These are phyloP conservation scores for Rhodinocichla rosea DNA, from an alignment of 2,113 vertebrate genomes.

Conservation along the genomic window DNA sequence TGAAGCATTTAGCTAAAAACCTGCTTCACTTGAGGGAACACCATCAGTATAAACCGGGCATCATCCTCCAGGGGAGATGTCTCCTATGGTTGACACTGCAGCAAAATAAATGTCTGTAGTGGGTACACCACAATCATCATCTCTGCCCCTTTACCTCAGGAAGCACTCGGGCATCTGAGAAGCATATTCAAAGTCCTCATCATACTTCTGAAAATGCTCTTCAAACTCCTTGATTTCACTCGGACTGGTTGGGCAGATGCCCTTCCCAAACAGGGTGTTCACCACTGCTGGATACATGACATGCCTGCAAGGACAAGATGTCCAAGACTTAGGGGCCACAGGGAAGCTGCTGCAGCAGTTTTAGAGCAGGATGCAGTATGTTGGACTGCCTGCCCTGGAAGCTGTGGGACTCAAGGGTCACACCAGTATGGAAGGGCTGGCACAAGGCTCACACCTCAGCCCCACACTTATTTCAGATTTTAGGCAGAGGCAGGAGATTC, in stretches of 20 bases:
- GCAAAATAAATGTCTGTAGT: not conserved
- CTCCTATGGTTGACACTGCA: accelerated
- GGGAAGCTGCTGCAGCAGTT: not conserved
- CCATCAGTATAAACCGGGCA: not conserved
- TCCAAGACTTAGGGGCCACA: not conserved
- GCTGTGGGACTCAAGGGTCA: not conserved
- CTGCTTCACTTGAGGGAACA: not conserved
- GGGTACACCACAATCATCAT: not conserved
- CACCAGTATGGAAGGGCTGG: not conserved
- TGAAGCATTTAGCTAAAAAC: not conserved
- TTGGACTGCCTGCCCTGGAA: not conserved
- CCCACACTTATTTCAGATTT: not conserved
- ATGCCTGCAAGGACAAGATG: slow-evolving; percentile 58
- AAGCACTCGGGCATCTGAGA: slow-evolving; percentile 78
- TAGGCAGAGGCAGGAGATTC: not conserved
- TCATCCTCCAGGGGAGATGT: not conserved
- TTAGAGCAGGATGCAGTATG: accelerated
- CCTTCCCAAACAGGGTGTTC: slow-evolving; percentile 77
- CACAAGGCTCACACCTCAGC: not conserved
- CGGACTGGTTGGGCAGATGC: slow-evolving; percentile 56
- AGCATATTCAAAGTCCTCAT: slow-evolving; percentile 79
- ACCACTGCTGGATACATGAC: slow-evolving; percentile 78
- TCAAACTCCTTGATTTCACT: slow-evolving; percentile 71
- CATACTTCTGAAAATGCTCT: slow-evolving; percentile 74
- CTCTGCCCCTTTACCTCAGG: slow-evolving; percentile 64